Evolutionary conservation across 2,113 vertebrate genomes (phyloP).

Genomic region (Xiphophorus maculatus): DNA sequence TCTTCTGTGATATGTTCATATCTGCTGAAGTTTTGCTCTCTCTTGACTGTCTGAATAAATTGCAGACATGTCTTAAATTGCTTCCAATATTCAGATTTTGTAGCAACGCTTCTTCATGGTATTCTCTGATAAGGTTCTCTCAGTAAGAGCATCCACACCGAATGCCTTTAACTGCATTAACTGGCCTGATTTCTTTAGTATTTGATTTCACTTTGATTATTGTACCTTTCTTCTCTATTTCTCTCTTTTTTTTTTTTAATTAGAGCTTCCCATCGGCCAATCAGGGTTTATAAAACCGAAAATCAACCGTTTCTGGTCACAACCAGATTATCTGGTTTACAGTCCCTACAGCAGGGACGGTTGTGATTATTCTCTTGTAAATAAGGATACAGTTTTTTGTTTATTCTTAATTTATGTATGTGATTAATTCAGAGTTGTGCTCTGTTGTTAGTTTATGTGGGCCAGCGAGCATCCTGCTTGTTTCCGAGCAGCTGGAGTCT

Average conservation of each 20-base stretch:
- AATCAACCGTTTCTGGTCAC: not conserved
- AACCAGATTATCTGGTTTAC: not conserved
- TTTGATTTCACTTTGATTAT: not conserved
- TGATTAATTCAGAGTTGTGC: slow-evolving; percentile 39
- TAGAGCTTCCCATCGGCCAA: not conserved
- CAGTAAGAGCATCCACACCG: too few species aligned
- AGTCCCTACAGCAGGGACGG: slow-evolving; percentile 14
- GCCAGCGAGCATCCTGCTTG: slow-evolving; percentile 40
- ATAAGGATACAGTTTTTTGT: slow-evolving; percentile 10
- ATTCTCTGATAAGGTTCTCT: too few species aligned
- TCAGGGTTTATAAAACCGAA: not conserved
- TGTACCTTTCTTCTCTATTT: not conserved
- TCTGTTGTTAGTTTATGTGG: slow-evolving; percentile 51
- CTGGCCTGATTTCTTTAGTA: not conserved
- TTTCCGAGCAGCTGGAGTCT: slow-evolving; percentile 52
- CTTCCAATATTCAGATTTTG: too few species aligned
- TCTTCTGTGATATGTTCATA: too few species aligned
- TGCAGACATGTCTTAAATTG: too few species aligned
- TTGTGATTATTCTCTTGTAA: slow-evolving; percentile 19
- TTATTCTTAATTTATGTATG: slow-evolving; percentile 35
- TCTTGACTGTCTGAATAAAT: too few species aligned
- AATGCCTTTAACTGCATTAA: too few species aligned
- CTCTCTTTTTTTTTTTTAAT: not conserved
- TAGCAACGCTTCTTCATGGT: too few species aligned
- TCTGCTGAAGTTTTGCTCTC: too few species aligned